Evolutionary conservation across 2,888 invertebrate species (phyloP).

Genomic region (Peribatodes rhomboidaria): DNA sequence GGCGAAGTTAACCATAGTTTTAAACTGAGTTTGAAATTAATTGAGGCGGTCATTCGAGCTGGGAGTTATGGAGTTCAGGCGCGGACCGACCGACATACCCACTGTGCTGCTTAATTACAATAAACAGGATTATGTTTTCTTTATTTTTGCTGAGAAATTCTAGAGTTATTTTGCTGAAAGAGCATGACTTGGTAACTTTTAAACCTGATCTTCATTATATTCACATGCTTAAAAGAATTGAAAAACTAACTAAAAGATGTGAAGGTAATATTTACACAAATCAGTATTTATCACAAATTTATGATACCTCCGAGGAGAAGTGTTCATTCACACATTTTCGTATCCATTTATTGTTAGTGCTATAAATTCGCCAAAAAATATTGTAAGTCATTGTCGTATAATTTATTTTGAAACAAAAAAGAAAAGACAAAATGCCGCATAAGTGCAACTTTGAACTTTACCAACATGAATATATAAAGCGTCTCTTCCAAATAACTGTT

Average conservation of each 20-base stretch:
- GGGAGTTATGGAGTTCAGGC: slow-evolving; percentile 51
- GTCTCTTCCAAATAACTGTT: slow-evolving; percentile 39
- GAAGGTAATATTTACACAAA: too few species aligned
- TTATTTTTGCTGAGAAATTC: neutral
- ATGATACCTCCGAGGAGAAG: too few species aligned
- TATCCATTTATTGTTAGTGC: too few species aligned
- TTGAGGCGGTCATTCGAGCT: slow-evolving; percentile 61
- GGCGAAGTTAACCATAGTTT: slow-evolving; percentile 56
- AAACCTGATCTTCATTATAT: too few species aligned
- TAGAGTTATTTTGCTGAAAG: neutral
- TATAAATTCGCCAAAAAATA: neutral
- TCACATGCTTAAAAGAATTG: too few species aligned
- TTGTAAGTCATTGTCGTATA: too few species aligned
- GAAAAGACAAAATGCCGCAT: slow-evolving; percentile 14
- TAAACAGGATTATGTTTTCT: neutral
- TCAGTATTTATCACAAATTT: too few species aligned
- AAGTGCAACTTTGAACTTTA: slow-evolving; percentile 21
- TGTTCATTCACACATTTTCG: too few species aligned
- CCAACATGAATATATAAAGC: slow-evolving; percentile 25
- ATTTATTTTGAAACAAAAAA: too few species aligned
- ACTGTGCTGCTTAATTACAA: neutral
- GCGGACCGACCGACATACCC: slow-evolving; percentile 30
- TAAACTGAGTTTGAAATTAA: slow-evolving; percentile 68
- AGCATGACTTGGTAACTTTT: neutral
- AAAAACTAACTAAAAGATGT: too few species aligned